Conservation (phyloP, 2,888 invertebrate species). For the Caenorhabditis imperialis region DNA sequence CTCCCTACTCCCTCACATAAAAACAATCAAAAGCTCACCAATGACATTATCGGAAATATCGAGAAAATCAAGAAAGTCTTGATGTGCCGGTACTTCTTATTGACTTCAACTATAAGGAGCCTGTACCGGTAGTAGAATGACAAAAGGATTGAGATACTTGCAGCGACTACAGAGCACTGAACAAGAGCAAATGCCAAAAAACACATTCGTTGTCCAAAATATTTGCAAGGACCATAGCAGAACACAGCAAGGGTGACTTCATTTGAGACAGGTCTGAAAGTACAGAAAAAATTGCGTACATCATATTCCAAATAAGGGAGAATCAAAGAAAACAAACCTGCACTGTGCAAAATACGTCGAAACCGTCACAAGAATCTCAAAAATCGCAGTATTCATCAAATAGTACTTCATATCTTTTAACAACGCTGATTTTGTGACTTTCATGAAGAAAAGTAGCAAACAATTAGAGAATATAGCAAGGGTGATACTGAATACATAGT, state of each 20-base stretch:
- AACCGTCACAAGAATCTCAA: constrained; percentile 24
- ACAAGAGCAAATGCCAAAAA: constrained; percentile 26
- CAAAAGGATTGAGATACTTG: constrained; percentile 28
- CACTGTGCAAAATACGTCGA: constrained; percentile 39
- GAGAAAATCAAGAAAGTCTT: constrained; percentile 15
- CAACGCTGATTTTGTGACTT: constrained; percentile 27
- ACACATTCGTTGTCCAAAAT: constrained; percentile 18
- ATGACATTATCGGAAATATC: constrained; percentile 8
- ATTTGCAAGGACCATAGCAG: constrained; percentile 42
- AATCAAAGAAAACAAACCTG: constrained; percentile 22
- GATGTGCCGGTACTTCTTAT: constrained; percentile 5
- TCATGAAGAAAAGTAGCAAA: constrained; percentile 23
- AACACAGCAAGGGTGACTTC: constrained; percentile 22
- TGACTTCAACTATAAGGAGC: not conserved
- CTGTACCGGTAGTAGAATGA: constrained; percentile 29
- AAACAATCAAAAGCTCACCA: constrained; percentile 15
- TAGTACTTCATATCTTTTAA: constrained; percentile 37
- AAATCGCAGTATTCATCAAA: constrained; percentile 31
- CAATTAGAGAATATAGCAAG: constrained; percentile 14
- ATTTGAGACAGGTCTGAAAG: constrained; percentile 33
- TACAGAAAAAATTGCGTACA: not conserved
- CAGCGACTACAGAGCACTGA: constrained; percentile 36
- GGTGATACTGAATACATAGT: constrained; percentile 22
- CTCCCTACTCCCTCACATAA: no score
- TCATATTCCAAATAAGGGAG: not conserved